These are phyloP conservation scores for Odontothrips loti DNA, from an alignment of 2,888 invertebrate genomes.

Conservation along the genomic window DNA sequence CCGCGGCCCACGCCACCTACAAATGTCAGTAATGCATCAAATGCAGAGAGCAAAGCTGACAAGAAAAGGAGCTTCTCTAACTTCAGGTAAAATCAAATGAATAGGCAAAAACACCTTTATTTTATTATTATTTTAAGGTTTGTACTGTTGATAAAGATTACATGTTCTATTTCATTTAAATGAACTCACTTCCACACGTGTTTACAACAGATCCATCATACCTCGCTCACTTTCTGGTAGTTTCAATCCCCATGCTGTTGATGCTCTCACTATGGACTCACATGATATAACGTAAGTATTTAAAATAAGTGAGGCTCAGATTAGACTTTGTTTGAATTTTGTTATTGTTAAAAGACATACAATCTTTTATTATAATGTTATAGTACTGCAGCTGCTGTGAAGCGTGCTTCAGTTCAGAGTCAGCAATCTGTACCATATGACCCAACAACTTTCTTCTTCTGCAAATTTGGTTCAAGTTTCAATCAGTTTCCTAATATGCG, in stretches of 20 bases:
- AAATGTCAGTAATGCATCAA: slow-evolving; percentile 45
- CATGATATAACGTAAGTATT: slow-evolving; percentile 40
- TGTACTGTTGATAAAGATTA: too few relatives aligned
- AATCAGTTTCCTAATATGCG: slow-evolving; percentile 82
- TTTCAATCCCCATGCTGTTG: slow-evolving; percentile 47
- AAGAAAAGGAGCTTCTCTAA: slow-evolving; percentile 48
- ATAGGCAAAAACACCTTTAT: too few relatives aligned
- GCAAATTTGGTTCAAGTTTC: slow-evolving; percentile 88
- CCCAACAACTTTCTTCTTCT: slow-evolving; percentile 81
- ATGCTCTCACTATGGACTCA: slow-evolving; percentile 29
- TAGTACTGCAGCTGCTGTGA: neutral
- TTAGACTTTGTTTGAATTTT: neutral
- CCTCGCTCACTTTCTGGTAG: slow-evolving; percentile 86
- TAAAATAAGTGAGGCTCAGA: neutral
- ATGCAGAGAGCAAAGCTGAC: slow-evolving; percentile 36
- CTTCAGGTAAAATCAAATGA: slow-evolving; percentile 40
- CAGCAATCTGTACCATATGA: slow-evolving; percentile 70
- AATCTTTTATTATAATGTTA: neutral
- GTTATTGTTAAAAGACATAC: neutral
- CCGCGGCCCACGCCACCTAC: slow-evolving; percentile 68
- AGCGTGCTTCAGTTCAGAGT: slow-evolving; percentile 42
- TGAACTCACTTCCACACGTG: too few relatives aligned
- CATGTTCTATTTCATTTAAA: too few relatives aligned
- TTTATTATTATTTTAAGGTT: too few relatives aligned
- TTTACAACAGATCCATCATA: slow-evolving; percentile 67